phyloP scores from a whole-genome alignment of 2,113 vertebrate genomes.

The Recurvirostra avosetta region DNA sequence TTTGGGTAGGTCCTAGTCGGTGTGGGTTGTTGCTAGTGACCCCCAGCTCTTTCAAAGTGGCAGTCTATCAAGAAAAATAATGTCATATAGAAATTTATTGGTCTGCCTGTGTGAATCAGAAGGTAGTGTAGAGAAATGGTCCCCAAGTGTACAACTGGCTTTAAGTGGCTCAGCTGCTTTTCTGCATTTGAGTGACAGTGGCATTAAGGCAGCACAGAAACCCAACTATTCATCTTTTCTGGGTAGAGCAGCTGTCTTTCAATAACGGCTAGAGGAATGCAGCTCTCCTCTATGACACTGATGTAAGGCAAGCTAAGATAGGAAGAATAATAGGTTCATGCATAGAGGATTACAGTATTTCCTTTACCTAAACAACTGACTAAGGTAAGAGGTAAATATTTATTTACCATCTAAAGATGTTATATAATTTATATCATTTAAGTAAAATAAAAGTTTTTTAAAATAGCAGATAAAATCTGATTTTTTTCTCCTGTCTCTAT shows the following conservation, averaged over 20 bases:
- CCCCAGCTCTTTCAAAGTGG: not conserved
- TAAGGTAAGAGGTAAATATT: conserved; percentile 62
- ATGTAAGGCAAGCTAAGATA: conserved; percentile 44
- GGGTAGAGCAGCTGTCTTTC: conserved; percentile 61
- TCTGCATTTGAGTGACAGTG: conserved; percentile 63
- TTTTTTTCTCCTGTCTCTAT: not conserved
- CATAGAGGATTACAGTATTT: conserved; percentile 39
- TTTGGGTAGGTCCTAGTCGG: not conserved
- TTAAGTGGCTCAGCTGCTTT: conserved; percentile 60
- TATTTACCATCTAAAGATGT: not conserved
- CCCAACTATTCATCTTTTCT: conserved; percentile 52
- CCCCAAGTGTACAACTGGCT: conserved; percentile 34
- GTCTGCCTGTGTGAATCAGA: conserved; percentile 29
- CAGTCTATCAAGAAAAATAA: not conserved
- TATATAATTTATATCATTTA: not conserved
- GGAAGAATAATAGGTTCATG: conserved; percentile 40
- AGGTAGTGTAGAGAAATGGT: conserved; percentile 15
- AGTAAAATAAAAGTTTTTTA: not conserved
- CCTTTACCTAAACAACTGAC: conserved; percentile 34
- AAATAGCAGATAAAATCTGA: not conserved
- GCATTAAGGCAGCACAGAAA: conserved; percentile 62
- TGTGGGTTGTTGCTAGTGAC: not conserved
- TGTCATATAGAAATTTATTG: not conserved
- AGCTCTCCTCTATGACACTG: conserved; percentile 47
- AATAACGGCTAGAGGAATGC: conserved; percentile 44